These are phyloP conservation scores for Gisinianus flammeolus DNA, from an alignment of 2,888 invertebrate genomes.

Conservation along the genomic window DNA sequence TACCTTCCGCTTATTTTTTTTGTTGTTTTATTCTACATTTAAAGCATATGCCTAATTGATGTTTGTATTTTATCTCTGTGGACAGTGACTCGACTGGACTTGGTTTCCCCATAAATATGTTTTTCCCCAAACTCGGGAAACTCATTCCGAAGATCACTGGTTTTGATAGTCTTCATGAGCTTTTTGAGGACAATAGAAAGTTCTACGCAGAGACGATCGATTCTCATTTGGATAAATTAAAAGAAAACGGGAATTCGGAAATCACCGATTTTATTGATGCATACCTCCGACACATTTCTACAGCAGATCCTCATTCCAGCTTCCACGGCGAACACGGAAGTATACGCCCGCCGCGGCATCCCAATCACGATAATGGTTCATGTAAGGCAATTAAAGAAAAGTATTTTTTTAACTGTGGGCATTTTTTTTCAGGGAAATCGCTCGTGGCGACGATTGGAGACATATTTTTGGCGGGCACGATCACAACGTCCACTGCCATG, in stretches of 20 bases:
- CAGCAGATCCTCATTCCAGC: constrained; percentile 18
- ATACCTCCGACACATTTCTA: constrained; percentile 18
- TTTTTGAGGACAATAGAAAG: background rate
- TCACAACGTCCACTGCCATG: background rate
- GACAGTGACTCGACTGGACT: too few relatives aligned
- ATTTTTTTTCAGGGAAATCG: too few relatives aligned
- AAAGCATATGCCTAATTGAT: too few relatives aligned
- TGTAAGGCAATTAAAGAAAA: too few relatives aligned
- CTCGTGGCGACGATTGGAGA: too few relatives aligned
- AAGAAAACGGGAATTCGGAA: background rate
- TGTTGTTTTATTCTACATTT: too few relatives aligned
- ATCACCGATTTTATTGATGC: constrained; percentile 28
- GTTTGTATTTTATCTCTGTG: too few relatives aligned
- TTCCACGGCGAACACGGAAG: constrained; percentile 12
- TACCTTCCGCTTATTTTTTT: too few relatives aligned
- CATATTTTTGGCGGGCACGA: background rate
- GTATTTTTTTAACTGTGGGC: too few relatives aligned
- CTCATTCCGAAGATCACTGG: background rate
- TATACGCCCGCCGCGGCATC: too few relatives aligned
- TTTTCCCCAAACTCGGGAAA: constrained; percentile 5
- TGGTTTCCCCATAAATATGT: background rate
- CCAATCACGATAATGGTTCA: too few relatives aligned
- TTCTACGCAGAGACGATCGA: background rate
- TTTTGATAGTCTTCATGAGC: background rate
- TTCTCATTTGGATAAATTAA: background rate